Base-by-base conservation (phyloP, 1,140 invertebrate species). In the Ooceraea biroi region DNA sequence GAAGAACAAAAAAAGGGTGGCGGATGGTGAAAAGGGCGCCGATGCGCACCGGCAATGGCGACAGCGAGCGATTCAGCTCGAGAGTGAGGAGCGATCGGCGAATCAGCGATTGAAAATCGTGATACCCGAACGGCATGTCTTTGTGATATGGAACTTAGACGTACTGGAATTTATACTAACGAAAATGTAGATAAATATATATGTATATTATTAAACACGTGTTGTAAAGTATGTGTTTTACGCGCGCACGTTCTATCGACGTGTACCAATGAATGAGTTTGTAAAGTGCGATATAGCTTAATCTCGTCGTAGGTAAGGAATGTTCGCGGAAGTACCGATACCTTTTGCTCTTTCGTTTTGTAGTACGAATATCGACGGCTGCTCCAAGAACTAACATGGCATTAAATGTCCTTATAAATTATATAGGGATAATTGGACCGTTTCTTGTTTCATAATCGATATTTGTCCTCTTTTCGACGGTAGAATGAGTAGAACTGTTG, bases 121-220 rank as follows among this genome's bases (percentile, higher is more conserved):
- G 91, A 91, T 91, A 91, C 85, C n/a, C 84, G 84, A 90, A 92
- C 88, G 89, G 88, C 85, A 90, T 91, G 89, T 91, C 88, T 91
- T 68, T 92, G 92, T 92, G 91, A 92, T 92, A 92, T 91, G 91
- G 91, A 90, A 89, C 82, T 91, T 91, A 91, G 87, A 41, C 82
- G 85, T 91, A 84, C 77, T 85, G 87, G 85, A 73, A 85, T 91
- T 87, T 89, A 87, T 80, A 73, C 84, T 86, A 76, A 84, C 72
- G 85, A 86, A 82, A 30, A 82, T 84, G 82, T 68, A 90, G 74
- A 76, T 77, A 84, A 63, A 85, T 55, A 80, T 19, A 72, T 76
- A 74, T 65, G 74, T 87, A 85, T 50, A 74, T 63, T 76, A 71
- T 82, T 44, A 78, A 72, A 58, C 52, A 36, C 36, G n/a, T 66